Percentiles rank a stretch among this genome's conserved stretches.
phyloP scores from a whole-genome alignment of 2,888 invertebrate genomes.

The Tineola bisselliella region DNA sequence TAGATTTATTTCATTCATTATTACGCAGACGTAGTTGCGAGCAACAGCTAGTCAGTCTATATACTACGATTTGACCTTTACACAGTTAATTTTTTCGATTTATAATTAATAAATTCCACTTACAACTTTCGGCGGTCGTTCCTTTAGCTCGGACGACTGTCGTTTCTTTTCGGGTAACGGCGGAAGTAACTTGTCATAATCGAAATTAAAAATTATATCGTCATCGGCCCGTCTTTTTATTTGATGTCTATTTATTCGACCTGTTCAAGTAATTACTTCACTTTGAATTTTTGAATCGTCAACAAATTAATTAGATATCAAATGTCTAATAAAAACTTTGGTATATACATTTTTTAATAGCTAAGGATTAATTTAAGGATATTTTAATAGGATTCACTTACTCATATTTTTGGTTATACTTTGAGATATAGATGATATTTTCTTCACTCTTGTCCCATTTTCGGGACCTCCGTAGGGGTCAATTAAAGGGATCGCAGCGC shows the following conservation, averaged over 20 bases:
- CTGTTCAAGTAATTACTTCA: too few relatives aligned
- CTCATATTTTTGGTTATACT: neutral
- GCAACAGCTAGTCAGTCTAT: too few relatives aligned
- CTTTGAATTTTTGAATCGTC: too few relatives aligned
- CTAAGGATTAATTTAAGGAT: too few relatives aligned
- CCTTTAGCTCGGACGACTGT: neutral
- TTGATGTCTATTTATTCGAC: neutral
- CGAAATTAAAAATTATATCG: neutral
- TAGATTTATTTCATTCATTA: too few relatives aligned
- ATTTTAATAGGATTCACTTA: too few relatives aligned
- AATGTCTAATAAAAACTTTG: too few relatives aligned
- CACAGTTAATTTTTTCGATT: too few relatives aligned
- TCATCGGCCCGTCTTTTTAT: neutral
- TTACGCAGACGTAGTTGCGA: too few relatives aligned
- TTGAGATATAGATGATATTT: neutral
- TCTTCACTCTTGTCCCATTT: neutral
- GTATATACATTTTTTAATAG: too few relatives aligned
- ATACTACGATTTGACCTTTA: too few relatives aligned
- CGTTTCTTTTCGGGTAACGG: neutral
- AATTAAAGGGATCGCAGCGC: constrained; percentile 77
- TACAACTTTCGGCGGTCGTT: neutral
- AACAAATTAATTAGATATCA: too few relatives aligned
- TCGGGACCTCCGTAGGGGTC: constrained; percentile 28
- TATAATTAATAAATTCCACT: neutral
- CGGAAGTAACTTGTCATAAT: neutral